Base-by-base conservation (phyloP, 2,888 invertebrate species). In the Standfussiana lucernea region DNA sequence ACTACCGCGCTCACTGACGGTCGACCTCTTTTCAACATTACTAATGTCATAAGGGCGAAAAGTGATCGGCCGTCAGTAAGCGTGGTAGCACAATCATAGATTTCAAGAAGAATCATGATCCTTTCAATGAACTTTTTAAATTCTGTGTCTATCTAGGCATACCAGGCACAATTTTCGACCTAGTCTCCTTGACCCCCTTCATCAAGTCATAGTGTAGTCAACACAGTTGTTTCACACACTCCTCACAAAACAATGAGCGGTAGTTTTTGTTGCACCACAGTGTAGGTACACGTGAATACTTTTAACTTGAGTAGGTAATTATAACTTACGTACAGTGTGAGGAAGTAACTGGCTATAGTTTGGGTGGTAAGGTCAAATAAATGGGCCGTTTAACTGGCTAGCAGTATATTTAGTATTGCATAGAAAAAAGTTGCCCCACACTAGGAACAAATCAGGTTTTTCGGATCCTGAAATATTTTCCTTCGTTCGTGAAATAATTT, bases 241-340 rank as follows among this genome's bases (percentile, higher is more conserved):
- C 62, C 35, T 45, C 62, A 35, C 15, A 62, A 24, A 85, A 83
- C 83, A 83, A 83, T 83, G 69, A 32, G 32, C 21, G 32, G 68
- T 66, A 32, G 42, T 72, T 81, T 75, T 59, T 72, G 56, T 83
- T 85, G 56, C 69, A 35, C 56, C 18, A 15, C 72, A 64, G 42
- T 75, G 72, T 85, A 83, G 66, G 56, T 75, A 83, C 83, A 83
- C 13, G 82, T 70, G 62, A 83, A 85, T 73, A 83, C 83, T 83
- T 85, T 83, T 81, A 83, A 85, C 72, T 61, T 80, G 56, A 75
- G 28, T 71, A 74, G 24, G 21, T 66, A 62, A 80, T 81, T 81
- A 56, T 84, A 50, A 3, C 1, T 7, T 53, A 53, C 50, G n/a
- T 45, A 40, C 62, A 74, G 18, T 80, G 74, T 71, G 40, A 37